Conservation (phyloP, 2,797 vertebrate species). For the Tapirus indicus region DNA sequence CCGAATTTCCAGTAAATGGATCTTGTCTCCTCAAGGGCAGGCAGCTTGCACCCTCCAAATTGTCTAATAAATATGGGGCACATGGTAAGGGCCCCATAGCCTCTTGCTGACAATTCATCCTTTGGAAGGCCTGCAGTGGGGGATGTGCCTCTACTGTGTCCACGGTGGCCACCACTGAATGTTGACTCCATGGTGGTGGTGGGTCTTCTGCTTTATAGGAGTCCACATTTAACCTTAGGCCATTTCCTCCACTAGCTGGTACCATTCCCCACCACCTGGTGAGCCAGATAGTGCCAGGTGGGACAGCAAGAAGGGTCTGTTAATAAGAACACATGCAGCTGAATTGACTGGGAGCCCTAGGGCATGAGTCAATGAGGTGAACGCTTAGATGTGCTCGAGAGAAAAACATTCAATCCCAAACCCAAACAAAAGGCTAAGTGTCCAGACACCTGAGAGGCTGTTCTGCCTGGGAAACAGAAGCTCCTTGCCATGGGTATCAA, state of each 20-base stretch:
- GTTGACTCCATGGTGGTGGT: too few relatives aligned
- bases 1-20: not conserved
- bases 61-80: not conserved
- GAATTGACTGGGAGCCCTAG: accelerated
- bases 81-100: not conserved
- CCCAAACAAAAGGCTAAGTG: not conserved
- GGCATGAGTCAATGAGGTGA: not conserved
- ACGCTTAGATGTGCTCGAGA: not conserved
- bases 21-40: not conserved
- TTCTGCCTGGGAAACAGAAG: not conserved
- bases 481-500: not conserved
- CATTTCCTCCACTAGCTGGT: not conserved
- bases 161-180: too few relatives aligned
- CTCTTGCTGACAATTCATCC: not conserved
- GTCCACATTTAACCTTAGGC: not conserved
- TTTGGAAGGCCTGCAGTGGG: not conserved
- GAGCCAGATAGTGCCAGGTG: not conserved
- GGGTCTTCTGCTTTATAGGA: not conserved
- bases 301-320: not conserved
- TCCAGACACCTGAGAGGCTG: accelerated
- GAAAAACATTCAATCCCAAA: not conserved
- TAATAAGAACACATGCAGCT: not conserved
- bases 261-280: not conserved
- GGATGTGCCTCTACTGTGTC: not conserved
- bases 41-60: not conserved